Conservation (phyloP, 2,888 invertebrate genomes). For the Cheiracanthium punctorium region DNA sequence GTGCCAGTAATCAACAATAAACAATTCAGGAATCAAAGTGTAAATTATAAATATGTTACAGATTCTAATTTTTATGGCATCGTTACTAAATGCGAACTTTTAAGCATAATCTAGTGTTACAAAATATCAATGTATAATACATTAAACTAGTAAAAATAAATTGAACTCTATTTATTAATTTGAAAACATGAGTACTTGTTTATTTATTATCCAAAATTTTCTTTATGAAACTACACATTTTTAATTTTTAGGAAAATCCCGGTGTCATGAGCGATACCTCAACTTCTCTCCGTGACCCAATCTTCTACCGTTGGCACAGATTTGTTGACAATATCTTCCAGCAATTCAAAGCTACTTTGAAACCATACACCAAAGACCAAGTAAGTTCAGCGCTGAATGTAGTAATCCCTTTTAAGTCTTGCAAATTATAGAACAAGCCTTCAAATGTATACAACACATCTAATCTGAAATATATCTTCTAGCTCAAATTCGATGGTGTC, state of each 20-base stretch:
- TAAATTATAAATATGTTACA: too few relatives aligned
- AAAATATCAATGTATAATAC: too few relatives aligned
- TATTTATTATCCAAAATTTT: not conserved
- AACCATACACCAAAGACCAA: slow-evolving; percentile 81
- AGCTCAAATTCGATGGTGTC: slow-evolving; percentile 72
- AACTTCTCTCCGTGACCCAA: slow-evolving; percentile 90
- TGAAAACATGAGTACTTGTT: too few relatives aligned
- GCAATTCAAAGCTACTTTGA: slow-evolving; percentile 83
- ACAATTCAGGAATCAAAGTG: too few relatives aligned
- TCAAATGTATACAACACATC: not conserved
- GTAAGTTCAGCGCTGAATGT: slow-evolving; percentile 76
- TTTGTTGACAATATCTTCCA: slow-evolving; percentile 87
- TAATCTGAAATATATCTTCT: not conserved
- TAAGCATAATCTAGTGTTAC: too few relatives aligned
- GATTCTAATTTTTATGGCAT: too few relatives aligned
- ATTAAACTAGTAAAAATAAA: too few relatives aligned
- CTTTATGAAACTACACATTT: not conserved
- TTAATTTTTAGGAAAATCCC: slow-evolving; percentile 82
- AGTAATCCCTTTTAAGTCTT: too few relatives aligned
- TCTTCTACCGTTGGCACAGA: slow-evolving; percentile 90
- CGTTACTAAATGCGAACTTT: too few relatives aligned
- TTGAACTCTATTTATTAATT: too few relatives aligned
- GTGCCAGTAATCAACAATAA: too few relatives aligned
- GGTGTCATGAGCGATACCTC: slow-evolving; percentile 89
- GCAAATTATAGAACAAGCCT: too few relatives aligned